Conservation (phyloP, 2,888 invertebrate species). For the Eilema caniola region DNA sequence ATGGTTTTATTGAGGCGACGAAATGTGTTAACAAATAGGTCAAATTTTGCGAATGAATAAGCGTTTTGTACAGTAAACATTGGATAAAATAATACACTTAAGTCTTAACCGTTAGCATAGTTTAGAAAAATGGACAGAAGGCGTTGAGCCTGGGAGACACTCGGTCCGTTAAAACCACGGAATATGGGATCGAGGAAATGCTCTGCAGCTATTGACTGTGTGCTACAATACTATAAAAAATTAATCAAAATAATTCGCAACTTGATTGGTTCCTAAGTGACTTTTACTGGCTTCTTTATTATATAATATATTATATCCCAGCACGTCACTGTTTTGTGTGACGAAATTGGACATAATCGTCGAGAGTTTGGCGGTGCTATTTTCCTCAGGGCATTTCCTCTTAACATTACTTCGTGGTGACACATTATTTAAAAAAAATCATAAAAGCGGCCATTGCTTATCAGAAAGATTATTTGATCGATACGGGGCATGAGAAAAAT, state of each 20-base stretch:
- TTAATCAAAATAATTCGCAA: not conserved
- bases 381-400: not conserved
- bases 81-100: slow-evolving; percentile 69
- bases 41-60: slow-evolving; percentile 81
- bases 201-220: not conserved
- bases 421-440: not conserved
- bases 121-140: slow-evolving; percentile 71
- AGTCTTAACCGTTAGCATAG: slow-evolving; percentile 76
- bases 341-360: no score
- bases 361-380: not conserved
- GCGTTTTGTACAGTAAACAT: slow-evolving; percentile 84
- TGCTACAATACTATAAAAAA: not conserved
- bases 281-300: not conserved
- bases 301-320: not conserved
- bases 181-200: not conserved
- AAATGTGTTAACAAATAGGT: slow-evolving; percentile 71
- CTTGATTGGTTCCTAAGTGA: not conserved
- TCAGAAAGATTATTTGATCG: no score
- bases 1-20: slow-evolving; percentile 59
- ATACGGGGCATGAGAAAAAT: not conserved
- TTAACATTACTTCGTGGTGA: not conserved
- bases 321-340: not conserved
- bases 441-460: slow-evolving; percentile 3
- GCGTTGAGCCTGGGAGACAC: slow-evolving; percentile 63
- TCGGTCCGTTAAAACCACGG: slow-evolving; percentile 52